These are phyloP conservation scores for Achroia grisella DNA, from an alignment of 1,140 invertebrate species.

Conservation along the genomic window DNA sequence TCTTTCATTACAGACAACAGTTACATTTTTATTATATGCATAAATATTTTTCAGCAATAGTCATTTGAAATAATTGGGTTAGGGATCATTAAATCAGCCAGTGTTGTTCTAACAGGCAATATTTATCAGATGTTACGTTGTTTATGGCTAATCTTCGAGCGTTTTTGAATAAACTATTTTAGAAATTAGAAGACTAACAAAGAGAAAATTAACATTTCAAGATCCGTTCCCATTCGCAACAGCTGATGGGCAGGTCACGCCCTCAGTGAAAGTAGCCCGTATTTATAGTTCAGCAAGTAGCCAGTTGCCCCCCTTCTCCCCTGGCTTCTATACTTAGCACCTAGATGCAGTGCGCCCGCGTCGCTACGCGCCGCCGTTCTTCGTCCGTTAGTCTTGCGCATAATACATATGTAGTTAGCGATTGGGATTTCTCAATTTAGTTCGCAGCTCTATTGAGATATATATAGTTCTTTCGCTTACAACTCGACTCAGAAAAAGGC, in stretches of 20 bases:
- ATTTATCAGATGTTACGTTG: constrained; percentile 1
- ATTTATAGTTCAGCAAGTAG: constrained; percentile 37
- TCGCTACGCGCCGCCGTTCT: not conserved
- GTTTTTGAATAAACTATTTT: too few species aligned
- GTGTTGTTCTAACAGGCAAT: not conserved
- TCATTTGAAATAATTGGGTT: not conserved
- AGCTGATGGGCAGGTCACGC: constrained; percentile 43
- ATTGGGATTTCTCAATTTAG: too few species aligned
- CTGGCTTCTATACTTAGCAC: constrained; percentile 21
- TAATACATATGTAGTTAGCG: too few species aligned
- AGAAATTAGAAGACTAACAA: too few species aligned
- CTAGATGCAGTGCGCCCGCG: constrained; percentile 13
- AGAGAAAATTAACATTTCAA: too few species aligned
- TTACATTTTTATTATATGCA: too few species aligned
- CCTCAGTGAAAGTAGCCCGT: constrained; percentile 46
- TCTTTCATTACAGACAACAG: too few species aligned
- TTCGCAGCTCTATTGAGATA: too few species aligned
- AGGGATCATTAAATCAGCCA: not conserved
- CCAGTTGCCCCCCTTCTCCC: constrained; percentile 16
- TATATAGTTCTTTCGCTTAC: constrained; percentile 11
- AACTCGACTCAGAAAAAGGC: too few species aligned
- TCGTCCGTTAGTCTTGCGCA: too few species aligned
- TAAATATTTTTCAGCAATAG: too few species aligned
- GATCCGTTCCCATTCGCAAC: constrained; percentile 12
- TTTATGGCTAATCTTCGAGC: constrained; percentile 3